Evolutionary conservation across 1,140 invertebrate species (phyloP), one percentile per base, ranked within the genome.

Genomic region (Drosophila watanabei): DNA sequence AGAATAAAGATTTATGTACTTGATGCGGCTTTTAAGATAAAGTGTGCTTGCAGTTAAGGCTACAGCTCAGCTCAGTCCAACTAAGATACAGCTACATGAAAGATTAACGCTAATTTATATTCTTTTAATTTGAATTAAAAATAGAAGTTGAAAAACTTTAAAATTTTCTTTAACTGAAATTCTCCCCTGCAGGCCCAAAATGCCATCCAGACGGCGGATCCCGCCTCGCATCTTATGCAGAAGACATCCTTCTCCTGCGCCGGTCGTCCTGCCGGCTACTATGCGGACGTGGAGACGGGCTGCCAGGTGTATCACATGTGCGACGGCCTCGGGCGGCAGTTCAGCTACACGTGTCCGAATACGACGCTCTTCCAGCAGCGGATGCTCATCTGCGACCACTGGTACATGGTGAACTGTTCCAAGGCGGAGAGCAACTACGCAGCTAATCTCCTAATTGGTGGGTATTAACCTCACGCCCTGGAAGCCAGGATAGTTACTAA

Each of bases 361-460:
- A 95, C 95, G 6, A 97, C 96, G 13, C 94, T 97, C 24, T 97
- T 97, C 93, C 96, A 97, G 92, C 96, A 97, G 92, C 94, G 96
- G 30, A 96, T 96, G 95, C 94, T 97, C 61, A 95, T 97, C 80
- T 97, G 96, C 80, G 96, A 97, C 90, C 96, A 97, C 88, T 97
- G 96, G 96, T 97, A 96, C 85, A 96, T 96, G 95, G 96, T 97
- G n/a, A 96, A 97, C 93, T 97, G 96, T 80, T 95, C 95, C 68
- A 94, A 94, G 71, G 95, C 96, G 0, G 95, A 95, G 78, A 93
- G 93, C 35, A 95, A 96, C 88, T 97, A 96, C 81, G 94, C 94
- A 24, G 95, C 96, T 14, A 97, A 97, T 92, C 90, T 96, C 7
- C 92, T 96, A 16, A 96, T 97, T 61, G 96, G 96, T 95, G 30